Evolutionary conservation across 1,140 invertebrate species (phyloP).

Genomic region (Aethina tumida): DNA sequence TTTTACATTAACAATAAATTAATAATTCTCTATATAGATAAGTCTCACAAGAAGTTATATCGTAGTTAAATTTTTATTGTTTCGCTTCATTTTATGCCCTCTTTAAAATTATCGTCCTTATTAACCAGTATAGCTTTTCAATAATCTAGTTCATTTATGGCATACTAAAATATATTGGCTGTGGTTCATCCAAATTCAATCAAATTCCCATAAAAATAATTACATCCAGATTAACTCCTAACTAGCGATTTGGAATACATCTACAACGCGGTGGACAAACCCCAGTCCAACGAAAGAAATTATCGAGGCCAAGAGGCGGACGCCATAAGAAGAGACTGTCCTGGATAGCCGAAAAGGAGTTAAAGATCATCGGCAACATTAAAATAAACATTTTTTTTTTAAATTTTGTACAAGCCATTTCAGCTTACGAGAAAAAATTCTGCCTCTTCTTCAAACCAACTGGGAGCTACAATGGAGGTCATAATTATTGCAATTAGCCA

Average conservation of each 20-base stretch:
- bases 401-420: too few relatives aligned
- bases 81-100: neutral
- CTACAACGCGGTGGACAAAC: neutral
- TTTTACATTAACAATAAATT: neutral
- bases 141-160: constrained; percentile 2
- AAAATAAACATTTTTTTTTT: too few relatives aligned
- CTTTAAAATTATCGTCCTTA: too few relatives aligned
- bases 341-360: constrained; percentile 25
- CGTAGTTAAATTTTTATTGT: neutral
- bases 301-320: constrained; percentile 23
- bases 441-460: too few relatives aligned
- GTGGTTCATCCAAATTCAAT: too few relatives aligned
- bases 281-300: constrained; percentile 7
- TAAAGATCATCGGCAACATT: constrained; percentile 24
- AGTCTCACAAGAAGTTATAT: neutral
- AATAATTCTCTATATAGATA: neutral
- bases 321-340: constrained; percentile 17
- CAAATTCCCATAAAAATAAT: too few relatives aligned
- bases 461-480: too few relatives aligned
- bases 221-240: constrained; percentile 8
- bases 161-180: too few relatives aligned
- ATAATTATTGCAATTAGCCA: too few relatives aligned
- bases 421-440: too few relatives aligned
- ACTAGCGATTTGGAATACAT: neutral
- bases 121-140: too few relatives aligned